phyloP scores from a whole-genome alignment of 2,113 vertebrate species.

The Sclerurus mexicanus region DNA sequence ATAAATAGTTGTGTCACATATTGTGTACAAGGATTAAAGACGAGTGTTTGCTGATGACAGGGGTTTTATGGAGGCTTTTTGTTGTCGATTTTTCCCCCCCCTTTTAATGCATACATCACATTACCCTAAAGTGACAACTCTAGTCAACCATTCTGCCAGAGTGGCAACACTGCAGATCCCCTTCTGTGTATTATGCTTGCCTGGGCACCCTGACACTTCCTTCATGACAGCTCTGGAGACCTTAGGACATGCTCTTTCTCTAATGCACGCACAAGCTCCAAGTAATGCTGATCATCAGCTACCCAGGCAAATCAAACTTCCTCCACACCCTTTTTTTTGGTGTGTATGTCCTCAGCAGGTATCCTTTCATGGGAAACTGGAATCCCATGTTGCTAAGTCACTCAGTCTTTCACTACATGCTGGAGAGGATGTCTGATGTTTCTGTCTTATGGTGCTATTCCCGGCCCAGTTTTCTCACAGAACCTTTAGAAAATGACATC shows the following conservation, averaged over 20 bases:
- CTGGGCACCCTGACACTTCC: constrained; percentile 44
- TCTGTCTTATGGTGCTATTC: constrained; percentile 6
- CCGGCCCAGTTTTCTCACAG: neutral
- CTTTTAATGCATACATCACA: constrained; percentile 16
- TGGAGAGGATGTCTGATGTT: neutral
- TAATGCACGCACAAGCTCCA: neutral
- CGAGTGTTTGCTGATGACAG: neutral
- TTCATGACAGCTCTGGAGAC: constrained; percentile 31
- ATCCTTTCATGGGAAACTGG: neutral
- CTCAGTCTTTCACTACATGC: neutral
- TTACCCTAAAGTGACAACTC: constrained; percentile 43
- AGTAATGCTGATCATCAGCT: neutral
- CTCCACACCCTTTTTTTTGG: rapidly evolving
- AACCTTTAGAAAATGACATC: constrained; percentile 12
- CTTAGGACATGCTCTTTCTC: neutral
- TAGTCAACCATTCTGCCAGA: neutral
- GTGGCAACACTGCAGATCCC: neutral
- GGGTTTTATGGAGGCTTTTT: neutral
- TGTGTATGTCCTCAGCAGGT: neutral
- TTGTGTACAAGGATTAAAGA: neutral
- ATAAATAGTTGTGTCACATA: neutral
- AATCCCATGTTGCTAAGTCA: neutral
- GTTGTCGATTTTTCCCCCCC: neutral
- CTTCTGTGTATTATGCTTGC: constrained; percentile 53
- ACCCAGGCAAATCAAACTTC: neutral